Evolutionary conservation across 1,140 invertebrate species (phyloP), one percentile per base, ranked within the genome.

Genomic region (Octopus sinensis): DNA sequence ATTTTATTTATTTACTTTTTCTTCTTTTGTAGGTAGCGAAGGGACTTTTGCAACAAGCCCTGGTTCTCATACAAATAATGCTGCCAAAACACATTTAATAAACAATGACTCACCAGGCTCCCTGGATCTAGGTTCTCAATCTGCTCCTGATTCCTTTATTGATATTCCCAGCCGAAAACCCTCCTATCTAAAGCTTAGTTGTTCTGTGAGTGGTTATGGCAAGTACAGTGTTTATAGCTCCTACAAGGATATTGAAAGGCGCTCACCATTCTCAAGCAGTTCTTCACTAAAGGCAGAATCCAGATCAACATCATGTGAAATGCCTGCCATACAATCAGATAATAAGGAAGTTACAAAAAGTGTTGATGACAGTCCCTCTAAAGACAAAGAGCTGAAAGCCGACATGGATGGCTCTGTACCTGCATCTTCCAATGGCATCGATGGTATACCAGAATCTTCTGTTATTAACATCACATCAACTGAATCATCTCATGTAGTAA

Each of bases 171-270:
- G 78, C 17, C 84, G 84, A 71, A 85, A 84, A 71, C 87, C 87
- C 6, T 88, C 87, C n/a, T 88, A 88, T 83, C 80, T 88, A 78
- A 87, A 86, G 80, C 83, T 88, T 53, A 87, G 86, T 83, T 87
- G 87, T 85, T 84, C 86, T 10, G 87, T 88, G 10, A 88, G 87
- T 84, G 87, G 87, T 13, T 88, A 88, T 82, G 85, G 87, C 23
- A 84, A 84, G 78, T 88, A 88, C 81, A 85, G 84, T 73, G 81
- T 83, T 43, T 88, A 88, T 73, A 84, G 82, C 68, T 86, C 85
- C 4, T 86, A 86, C 80, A 87, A 87, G 82, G 83, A 82, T 81
- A 85, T 86, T 79, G 83, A 85, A 68, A 86, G 83, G 81, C 81
- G 85, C 6, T 88, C 87, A 6, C 87, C 87, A 4, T 87, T 81